These are phyloP conservation scores for Gonioctena quinquepunctata DNA, from an alignment of 1,140 invertebrate genomes.

Conservation along the genomic window DNA sequence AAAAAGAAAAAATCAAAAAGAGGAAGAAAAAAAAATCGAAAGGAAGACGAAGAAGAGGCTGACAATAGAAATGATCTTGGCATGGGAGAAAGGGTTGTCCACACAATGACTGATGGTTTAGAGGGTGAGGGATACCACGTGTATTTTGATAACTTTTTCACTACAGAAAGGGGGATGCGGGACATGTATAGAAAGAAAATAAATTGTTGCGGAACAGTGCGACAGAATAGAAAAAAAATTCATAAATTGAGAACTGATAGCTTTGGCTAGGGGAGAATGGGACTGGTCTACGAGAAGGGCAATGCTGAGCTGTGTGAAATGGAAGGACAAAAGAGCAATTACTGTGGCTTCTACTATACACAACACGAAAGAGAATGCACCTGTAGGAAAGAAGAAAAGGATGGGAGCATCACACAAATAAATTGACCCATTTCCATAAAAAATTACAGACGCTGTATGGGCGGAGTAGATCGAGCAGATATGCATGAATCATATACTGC, in stretches of 20 bases:
- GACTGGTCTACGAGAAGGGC: constrained; percentile 37
- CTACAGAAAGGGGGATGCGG: background rate
- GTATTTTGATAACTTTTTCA: constrained; percentile 33
- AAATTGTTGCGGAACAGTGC: constrained; percentile 51
- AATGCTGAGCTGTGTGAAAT: constrained; percentile 48
- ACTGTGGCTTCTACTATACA: constrained; percentile 32
- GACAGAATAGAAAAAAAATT: constrained; percentile 37
- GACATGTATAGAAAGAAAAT: constrained; percentile 6
- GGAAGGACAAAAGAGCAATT: constrained; percentile 54
- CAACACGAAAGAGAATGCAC: background rate
- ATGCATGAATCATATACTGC: no score
- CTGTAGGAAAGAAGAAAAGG: background rate
- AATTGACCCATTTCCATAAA: no score
- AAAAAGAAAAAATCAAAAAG: background rate
- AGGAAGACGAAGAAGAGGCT: no score
- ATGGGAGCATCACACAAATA: no score
- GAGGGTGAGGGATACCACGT: constrained; percentile 20
- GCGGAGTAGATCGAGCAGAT: no score
- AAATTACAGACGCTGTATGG: no score
- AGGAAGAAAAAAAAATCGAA: no score
- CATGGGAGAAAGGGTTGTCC: constrained; percentile 9
- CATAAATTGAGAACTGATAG: constrained; percentile 40
- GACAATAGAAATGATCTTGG: no score
- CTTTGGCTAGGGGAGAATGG: constrained; percentile 47
- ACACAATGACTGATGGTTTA: constrained; percentile 23